phyloP scores from a whole-genome alignment of 2,888 invertebrate species.

The Teleiodes luculella region DNA sequence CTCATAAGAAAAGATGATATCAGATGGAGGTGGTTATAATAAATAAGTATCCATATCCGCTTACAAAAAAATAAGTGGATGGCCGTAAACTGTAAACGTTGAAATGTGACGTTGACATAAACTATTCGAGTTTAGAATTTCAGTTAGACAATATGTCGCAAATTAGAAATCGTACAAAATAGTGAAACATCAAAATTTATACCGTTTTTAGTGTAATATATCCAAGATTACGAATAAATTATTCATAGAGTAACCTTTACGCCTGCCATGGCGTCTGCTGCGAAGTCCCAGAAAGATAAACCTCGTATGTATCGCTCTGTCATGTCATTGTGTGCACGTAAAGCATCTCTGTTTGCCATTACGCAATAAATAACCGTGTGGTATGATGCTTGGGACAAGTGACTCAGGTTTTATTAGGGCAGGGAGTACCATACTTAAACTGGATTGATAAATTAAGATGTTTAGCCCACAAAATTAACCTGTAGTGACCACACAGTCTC shows the following conservation, averaged over 20 bases:
- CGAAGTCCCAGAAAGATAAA: conserved; percentile 59
- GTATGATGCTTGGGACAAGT: too few species aligned
- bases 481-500: too few species aligned
- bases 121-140: conserved; percentile 46
- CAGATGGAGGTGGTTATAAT: too few species aligned
- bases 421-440: too few species aligned
- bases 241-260: conserved; percentile 18
- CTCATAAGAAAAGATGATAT: too few species aligned
- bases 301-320: conserved; percentile 44
- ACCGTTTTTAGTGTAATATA: conserved; percentile 37
- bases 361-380: too few species aligned
- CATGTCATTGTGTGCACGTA: too few species aligned
- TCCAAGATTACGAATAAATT: conserved; percentile 19
- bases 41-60: neutral
- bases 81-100: neutral
- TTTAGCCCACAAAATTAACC: too few species aligned
- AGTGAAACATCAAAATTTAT: conserved; percentile 47
- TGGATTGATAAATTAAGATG: too few species aligned
- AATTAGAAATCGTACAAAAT: conserved; percentile 28
- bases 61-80: neutral
- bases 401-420: too few species aligned
- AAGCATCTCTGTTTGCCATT: too few species aligned
- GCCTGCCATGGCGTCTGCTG: conserved; percentile 49
- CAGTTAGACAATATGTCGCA: conserved; percentile 36
- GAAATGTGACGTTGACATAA: neutral